Base-by-base conservation (phyloP, 2,797 vertebrate species). In the Masticophis lateralis region DNA sequence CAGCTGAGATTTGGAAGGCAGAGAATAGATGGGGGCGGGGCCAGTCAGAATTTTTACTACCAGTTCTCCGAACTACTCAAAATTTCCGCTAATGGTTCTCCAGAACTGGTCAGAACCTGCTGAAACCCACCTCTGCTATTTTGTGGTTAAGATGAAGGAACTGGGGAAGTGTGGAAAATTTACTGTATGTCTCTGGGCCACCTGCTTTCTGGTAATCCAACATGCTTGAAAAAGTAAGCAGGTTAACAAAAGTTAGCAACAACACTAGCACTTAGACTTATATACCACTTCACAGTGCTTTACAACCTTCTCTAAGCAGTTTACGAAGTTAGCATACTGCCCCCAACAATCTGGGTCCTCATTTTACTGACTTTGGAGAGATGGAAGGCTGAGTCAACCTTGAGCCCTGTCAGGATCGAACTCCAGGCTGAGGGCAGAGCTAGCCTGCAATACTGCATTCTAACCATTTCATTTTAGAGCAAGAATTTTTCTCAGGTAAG, bases 391-490 rank as follows among this genome's bases (percentile, higher is more conserved):
- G 66, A 69, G n/a, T 32, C 5, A 69, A 32, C n/a, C n/a, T 37
- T 37, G 66, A 74, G n/a, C 16, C n/a, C 66, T 8, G n/a, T 32
- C 14, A 2, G n/a, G 16, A 37, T 74, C 1, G 5, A 37, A 74
- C n/a, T 74, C 66, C 66, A 37, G 14, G 7, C 66, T 37, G 16
- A 18, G 7, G 16, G 7, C 66, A 74, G n/a, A 74, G 66, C 66
- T 74, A 37, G n/a, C 14, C n/a, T 74, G 1, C n/a, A 37, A 74
- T 74, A 74, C 7, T 37, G n/a, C 14, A 74, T 8, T 74, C 16
- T 37, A 37, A 37, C 7, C n/a, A 74, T 74, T 86, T 55, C 86
- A 0, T 0, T 1, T 59, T 37, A 5, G 11, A 91, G 8, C 25
- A 47, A 57, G 16, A 22, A 0, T 51, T 92, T 94, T 92, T 94